These are phyloP conservation scores for Neolamprologus sp. DNA, from an alignment of 2,113 vertebrate species.

Conservation along the genomic window DNA sequence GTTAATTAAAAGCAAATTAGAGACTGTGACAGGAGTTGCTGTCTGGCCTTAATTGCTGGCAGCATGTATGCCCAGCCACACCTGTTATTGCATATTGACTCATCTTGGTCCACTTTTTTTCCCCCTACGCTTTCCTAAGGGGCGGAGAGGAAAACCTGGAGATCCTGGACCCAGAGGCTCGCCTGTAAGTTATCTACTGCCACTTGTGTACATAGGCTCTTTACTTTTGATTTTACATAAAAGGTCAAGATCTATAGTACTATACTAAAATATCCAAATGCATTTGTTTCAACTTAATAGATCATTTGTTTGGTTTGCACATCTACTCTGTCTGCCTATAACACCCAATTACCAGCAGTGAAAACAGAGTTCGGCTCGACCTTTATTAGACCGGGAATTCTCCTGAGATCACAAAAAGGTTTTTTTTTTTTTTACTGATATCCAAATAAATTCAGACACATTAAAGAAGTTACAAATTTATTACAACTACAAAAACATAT, in stretches of 20 bases:
- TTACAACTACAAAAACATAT: not conserved
- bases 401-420: not conserved
- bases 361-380: not conserved
- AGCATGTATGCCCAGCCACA: conserved; percentile 44
- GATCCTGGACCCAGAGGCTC: conserved; percentile 60
- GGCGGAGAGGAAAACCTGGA: conserved; percentile 69
- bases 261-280: not conserved
- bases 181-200: conserved; percentile 54
- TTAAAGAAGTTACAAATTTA: not conserved
- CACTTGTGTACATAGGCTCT: not conserved
- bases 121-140: conserved; percentile 39
- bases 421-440: not conserved
- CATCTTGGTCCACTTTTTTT: not conserved
- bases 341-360: not conserved
- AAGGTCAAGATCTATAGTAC: not conserved
- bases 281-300: not conserved
- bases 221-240: not conserved
- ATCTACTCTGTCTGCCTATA: not conserved
- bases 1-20: conserved; percentile 76
- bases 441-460: not conserved
- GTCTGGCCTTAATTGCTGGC: conserved; percentile 56
- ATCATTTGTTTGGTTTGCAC: not conserved
- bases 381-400: not conserved
- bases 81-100: conserved; percentile 38
- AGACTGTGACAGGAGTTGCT: conserved; percentile 57